Base-by-base conservation (phyloP, 1,140 invertebrate genomes). In the Hylaeus volcanicus region DNA sequence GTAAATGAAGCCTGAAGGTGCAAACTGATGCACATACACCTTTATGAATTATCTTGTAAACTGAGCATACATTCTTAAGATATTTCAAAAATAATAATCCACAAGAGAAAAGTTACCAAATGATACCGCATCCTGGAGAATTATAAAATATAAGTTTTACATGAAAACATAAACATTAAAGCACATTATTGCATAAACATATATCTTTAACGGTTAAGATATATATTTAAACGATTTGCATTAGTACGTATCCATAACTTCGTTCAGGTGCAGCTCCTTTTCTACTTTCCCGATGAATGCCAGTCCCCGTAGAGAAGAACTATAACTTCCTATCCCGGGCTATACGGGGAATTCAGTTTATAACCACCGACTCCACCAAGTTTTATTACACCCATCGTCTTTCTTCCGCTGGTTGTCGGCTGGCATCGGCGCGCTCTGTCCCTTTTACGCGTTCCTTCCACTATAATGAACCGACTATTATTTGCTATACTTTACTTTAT, bases 341-440 rank as follows among this genome's bases (percentile, higher is more conserved):
- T 64, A 76, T 82, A 74, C 75, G 53, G 83, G 37, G 72, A 71
- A 83, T 85, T 85, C 75, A 66, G 75, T 83, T 79, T 83, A 85
- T 83, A 60, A 74, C 75, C 66, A 71, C 73, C 64, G 82, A 83
- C 63, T 82, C 68, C 64, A 70, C 73, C 66, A 53, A 79, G 5
- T 85, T 82, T 85, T 85, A 85, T 81, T 75, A 71, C 68, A 43
- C n/a, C 66, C 60, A 41, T 11, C 45, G 11, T 65, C 71, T 26
- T 43, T 9, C 48, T 53, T 39, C 61, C 64, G 53, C 56, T 55
- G 48, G 14, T 4, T 6, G 43, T 48, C n/a, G n/a, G 48, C 14
- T 39, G 51, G 65, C 41, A 48, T 48, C 53, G 45, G 37, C 26
- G n/a, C 65, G 45, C 53, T 58, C 5, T 41, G 14, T 66, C 37